Base-by-base conservation (phyloP, 2,113 vertebrate genomes). In the Odocoileus hemionus region DNA sequence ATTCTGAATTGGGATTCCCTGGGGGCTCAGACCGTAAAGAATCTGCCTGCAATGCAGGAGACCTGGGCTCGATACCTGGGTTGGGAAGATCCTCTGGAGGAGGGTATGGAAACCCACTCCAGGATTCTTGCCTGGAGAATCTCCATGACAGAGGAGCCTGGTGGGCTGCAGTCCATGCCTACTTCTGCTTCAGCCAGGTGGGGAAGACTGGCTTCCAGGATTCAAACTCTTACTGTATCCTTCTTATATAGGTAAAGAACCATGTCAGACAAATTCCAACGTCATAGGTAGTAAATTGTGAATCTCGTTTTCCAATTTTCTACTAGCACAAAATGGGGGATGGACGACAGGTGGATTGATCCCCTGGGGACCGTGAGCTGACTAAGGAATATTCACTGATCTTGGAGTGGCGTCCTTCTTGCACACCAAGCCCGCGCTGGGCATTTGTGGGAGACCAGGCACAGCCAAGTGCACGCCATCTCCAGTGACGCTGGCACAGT, bases 151-250 rank as follows among this genome's bases (percentile, higher is more conserved):
- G 67, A 39, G n/a, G 5, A 12, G 67, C 67, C 67, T 39, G n/a
- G n/a, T 6, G n/a, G n/a, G 67, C 19, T 70, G 5, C 19, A 23
- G 5, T 23, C 67, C n/a, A 6, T 1, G 67, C n/a, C n/a, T 39
- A 12, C n/a, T 45, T 70, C 25, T 78, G 64, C 57, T 86, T 86
- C 30, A 93, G 82, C 23, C 57, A 87, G 14, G 36, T 4, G 82
- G 54, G 45, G 45, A 36, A 47, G n/a, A 47, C 67, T 86, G 83
- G 84, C 45, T 82, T 87, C 86, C 79, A 90, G 61, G 39, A 96
- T 45, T 82, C 52, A 88, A 19, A 80, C 30, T 80, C 33, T 61
- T 61, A 54, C 21, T 33, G 21, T 60, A 43, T 30, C n/a, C 12
- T 39, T 50, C 57, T 80, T 47, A 47, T 39, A 43, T 0, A 76